These are phyloP conservation scores for Drosophila jambulina DNA, from an alignment of 1,140 invertebrate genomes.

Conservation along the genomic window DNA sequence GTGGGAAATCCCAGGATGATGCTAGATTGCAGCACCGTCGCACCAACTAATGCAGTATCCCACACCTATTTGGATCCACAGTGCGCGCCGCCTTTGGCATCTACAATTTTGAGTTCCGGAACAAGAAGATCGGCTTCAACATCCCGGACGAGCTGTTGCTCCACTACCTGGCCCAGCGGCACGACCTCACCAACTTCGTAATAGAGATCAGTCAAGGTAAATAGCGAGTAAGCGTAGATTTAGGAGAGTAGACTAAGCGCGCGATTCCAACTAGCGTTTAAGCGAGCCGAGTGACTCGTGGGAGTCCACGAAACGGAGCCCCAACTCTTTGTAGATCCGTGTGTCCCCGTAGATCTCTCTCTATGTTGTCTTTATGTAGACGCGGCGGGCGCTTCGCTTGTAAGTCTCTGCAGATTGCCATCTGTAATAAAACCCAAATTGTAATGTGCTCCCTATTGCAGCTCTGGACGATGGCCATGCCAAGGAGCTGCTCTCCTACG, in stretches of 20 bases:
- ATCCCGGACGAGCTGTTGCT: constrained; percentile 81
- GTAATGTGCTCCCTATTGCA: constrained; percentile 79
- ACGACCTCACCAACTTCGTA: constrained; percentile 84
- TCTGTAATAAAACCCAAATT: constrained; percentile 79
- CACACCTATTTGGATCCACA: constrained; percentile 27
- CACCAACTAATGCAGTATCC: constrained; percentile 10
- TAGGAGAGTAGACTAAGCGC: constrained; percentile 36
- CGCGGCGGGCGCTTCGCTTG: constrained; percentile 78
- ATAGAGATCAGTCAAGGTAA: constrained; percentile 84
- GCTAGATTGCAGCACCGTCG: neutral
- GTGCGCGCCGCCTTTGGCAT: constrained; percentile 81
- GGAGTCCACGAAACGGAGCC: constrained; percentile 4
- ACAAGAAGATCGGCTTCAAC: constrained; percentile 83
- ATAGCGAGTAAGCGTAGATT: constrained; percentile 28
- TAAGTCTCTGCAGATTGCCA: constrained; percentile 75
- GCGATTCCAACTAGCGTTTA: constrained; percentile 69
- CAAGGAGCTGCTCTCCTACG: constrained; percentile 75
- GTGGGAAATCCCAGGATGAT: constrained; percentile 1
- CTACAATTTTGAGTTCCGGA: constrained; percentile 83
- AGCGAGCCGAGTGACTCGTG: constrained; percentile 37
- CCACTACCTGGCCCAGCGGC: constrained; percentile 79
- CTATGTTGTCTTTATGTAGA: constrained; percentile 63
- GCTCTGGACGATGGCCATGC: constrained; percentile 72
- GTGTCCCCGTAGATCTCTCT: constrained; percentile 36
- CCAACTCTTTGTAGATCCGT: constrained; percentile 20